Base-by-base conservation (phyloP, 1,140 invertebrate species). In the Homarus americanus region DNA sequence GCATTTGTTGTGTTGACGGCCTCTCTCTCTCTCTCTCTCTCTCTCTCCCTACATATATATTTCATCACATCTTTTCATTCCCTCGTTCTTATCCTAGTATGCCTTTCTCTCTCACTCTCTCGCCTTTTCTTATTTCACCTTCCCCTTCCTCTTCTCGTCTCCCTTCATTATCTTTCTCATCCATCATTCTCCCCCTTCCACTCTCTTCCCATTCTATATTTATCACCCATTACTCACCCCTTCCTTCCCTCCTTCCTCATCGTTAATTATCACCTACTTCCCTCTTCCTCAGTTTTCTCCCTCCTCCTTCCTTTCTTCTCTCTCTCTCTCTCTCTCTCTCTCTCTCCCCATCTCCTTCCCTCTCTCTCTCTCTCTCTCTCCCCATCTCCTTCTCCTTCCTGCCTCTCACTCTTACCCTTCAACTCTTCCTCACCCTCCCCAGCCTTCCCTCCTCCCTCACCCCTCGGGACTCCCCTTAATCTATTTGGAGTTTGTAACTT, bases 401-500 rank as follows among this genome's bases (percentile, higher is more conserved):
- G 3, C 20, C 63, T 66, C n/a, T 28, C 24, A 28, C 63, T 66
- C 24, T 28, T 10, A 28, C n/a, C 4, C 24, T 40, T 32, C 58
- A 28, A 69, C 44, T 69, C 17, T n/a, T n/a, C 80, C 38, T 24
- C 32, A n/a, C 36, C 36, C 44, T 20, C 38, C 76, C 28, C 40
- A 28, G 17, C 7, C n/a, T 40, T 24, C 34, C 38, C n/a, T 36
- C 49, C 36, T 40, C 28, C 32, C 72, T 24, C 17, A 73, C 63
- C 84, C 72, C 73, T 73, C 38, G 32, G 41, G 69, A 76, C 84
- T 75, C 84, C 49, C 69, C 66, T 85, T 85, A 85, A 85, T 85
- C 83, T 85, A 85, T 85, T 85, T 85, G 83, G 69, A 85, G 83
- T 85, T 85, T 72, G 83, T 85, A 85, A 85, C 83, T 85, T 85